Conservation (phyloP, 2,888 invertebrate genomes). For the Cerastoderma edule region DNA sequence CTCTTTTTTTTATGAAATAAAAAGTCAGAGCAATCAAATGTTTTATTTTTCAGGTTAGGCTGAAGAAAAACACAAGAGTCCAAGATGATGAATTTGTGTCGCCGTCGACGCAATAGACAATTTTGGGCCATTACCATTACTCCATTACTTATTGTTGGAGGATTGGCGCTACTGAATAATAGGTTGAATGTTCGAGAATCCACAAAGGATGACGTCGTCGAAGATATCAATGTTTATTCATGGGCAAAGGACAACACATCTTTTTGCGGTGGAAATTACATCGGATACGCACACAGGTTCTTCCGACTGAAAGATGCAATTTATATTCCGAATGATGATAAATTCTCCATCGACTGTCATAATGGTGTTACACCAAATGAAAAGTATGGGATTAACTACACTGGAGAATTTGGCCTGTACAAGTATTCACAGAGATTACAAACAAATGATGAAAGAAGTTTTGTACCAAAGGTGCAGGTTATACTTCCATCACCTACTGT, state of each 20-base stretch:
- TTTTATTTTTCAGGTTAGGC: too few species aligned
- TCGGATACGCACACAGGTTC: constrained; percentile 43
- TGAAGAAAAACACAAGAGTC: too few species aligned
- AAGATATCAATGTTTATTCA: constrained; percentile 17
- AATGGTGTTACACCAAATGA: background rate
- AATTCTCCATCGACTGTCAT: constrained; percentile 34
- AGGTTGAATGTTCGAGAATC: background rate
- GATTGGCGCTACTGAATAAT: background rate
- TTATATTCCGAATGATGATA: constrained; percentile 26
- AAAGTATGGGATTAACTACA: background rate
- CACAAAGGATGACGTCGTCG: background rate
- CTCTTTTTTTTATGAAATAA: too few species aligned
- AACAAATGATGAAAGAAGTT: background rate
- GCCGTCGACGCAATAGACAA: background rate
- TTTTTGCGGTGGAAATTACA: constrained; percentile 46
- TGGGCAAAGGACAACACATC: constrained; percentile 17
- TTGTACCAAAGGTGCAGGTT: background rate
- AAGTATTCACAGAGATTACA: constrained; percentile 14
- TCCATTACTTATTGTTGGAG: background rate
- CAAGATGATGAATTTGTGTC: constrained; percentile 3
- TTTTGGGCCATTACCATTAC: background rate
- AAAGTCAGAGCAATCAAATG: too few species aligned
- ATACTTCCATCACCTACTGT: constrained; percentile 17
- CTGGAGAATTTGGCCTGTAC: constrained; percentile 15
- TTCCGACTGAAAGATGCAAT: constrained; percentile 35